These are phyloP conservation scores for Characodon lateralis DNA, from an alignment of 2,797 vertebrate species.

Conservation along the genomic window DNA sequence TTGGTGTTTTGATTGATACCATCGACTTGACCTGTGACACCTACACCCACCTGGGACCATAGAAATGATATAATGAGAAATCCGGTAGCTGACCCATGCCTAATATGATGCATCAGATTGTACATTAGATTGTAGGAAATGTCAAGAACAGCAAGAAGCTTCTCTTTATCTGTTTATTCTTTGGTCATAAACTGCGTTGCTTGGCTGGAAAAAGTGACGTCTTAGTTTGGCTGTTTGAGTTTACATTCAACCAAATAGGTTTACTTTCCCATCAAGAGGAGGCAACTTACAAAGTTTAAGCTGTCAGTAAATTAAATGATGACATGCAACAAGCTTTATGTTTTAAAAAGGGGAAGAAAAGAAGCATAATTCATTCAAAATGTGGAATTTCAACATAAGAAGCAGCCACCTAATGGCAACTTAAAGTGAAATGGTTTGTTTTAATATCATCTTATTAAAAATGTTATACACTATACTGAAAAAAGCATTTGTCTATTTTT, in stretches of 20 bases:
- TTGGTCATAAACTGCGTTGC: conserved; percentile 3
- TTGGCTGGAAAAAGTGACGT: conserved; percentile 6
- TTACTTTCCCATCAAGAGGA: conserved; percentile 42
- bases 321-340: conserved; percentile 13
- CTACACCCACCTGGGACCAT: not conserved
- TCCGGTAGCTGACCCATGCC: not conserved
- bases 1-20: not conserved
- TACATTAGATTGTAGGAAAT: not conserved
- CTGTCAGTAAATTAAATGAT: conserved; percentile 21
- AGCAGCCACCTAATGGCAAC: conserved; percentile 31
- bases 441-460: too few species aligned
- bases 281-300: conserved; percentile 30
- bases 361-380: not conserved
- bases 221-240: conserved; percentile 31
- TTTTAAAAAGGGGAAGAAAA: not conserved
- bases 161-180: not conserved
- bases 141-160: not conserved
- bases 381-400: conserved; percentile 17
- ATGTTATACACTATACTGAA: too few species aligned
- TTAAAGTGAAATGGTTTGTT: too few species aligned
- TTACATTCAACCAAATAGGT: conserved; percentile 38
- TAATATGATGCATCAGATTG: too few species aligned
- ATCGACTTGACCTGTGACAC: not conserved
- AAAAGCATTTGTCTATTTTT: too few species aligned
- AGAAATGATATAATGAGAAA: not conserved